Evolutionary conservation across 92 coral and sea anemone species (phyloP).

Genomic region (Phenganax marumi): DNA sequence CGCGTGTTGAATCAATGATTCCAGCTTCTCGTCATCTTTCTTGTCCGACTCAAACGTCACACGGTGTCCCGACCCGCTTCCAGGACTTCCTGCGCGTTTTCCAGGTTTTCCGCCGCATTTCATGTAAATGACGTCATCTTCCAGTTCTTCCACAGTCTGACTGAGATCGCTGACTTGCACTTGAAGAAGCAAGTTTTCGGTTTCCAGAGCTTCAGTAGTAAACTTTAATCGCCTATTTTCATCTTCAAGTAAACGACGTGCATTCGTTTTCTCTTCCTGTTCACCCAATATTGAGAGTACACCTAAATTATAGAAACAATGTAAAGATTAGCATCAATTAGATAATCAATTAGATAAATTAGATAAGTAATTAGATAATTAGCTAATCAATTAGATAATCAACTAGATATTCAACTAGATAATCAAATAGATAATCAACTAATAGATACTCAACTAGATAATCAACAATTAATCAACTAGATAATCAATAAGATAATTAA

Average conservation of each 20-base stretch:
- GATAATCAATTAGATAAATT: no score
- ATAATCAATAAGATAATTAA: no score
- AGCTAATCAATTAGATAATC: no score
- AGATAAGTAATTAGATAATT: no score
- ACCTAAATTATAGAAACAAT: not conserved
- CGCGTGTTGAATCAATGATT: conserved; percentile 58
- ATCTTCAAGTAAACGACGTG: conserved; percentile 12
- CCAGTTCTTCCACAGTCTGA: conserved; percentile 41
- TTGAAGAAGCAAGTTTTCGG: conserved; percentile 36
- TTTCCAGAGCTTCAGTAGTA: conserved; percentile 23
- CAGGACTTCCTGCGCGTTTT: conserved; percentile 19
- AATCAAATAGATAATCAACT: no score
- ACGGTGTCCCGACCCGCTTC: conserved; percentile 47
- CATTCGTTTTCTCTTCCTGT: conserved; percentile 8
- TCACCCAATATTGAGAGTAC: conserved; percentile 7
- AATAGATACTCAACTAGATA: no score
- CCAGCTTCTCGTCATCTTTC: conserved; percentile 58
- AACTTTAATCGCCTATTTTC: not conserved
- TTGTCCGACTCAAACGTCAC: conserved; percentile 50
- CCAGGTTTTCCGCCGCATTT: conserved; percentile 36
- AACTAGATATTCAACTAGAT: not conserved
- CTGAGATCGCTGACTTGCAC: conserved; percentile 35
- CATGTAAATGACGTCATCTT: conserved; percentile 43
- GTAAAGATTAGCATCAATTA: no score
- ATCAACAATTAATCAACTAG: no score